phyloP scores from a whole-genome alignment of 2,797 vertebrate genomes.

The Vultur gryphus region DNA sequence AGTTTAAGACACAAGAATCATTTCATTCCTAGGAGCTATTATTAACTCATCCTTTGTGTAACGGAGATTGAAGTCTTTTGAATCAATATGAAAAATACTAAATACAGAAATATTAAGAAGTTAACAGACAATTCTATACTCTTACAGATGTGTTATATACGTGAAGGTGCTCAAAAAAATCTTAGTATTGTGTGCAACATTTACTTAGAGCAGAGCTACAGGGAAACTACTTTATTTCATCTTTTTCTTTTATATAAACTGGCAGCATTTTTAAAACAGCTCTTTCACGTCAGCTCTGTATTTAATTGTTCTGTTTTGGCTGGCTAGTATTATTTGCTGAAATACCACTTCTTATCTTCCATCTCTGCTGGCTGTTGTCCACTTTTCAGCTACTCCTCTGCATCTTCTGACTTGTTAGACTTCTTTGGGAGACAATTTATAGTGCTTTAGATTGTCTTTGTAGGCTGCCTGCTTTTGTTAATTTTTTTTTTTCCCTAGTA shows the following conservation, averaged over 20 bases:
- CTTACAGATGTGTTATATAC: not conserved
- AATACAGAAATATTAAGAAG: not conserved
- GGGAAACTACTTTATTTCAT: not conserved
- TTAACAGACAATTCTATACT: not conserved
- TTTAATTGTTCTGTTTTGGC: conserved; percentile 18
- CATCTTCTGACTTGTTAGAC: not conserved
- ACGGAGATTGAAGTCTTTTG: not conserved
- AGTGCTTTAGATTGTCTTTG: not conserved
- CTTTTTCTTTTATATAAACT: not conserved
- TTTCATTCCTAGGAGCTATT: not conserved
- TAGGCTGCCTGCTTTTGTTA: not conserved
- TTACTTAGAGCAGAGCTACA: not conserved
- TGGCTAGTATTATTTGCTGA: conserved; percentile 7
- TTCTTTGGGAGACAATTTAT: not conserved
- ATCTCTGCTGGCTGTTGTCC: conserved; percentile 27
- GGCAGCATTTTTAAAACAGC: conserved; percentile 4
- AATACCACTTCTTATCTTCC: conserved; percentile 55
- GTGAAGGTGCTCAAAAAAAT: not conserved
- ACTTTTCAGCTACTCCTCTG: conserved; percentile 35
- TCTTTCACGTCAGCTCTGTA: not conserved
- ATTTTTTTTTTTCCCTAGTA: not conserved
- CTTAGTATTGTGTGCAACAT: not conserved
- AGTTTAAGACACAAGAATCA: not conserved
- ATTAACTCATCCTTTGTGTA: not conserved
- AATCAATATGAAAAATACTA: not conserved